These are phyloP conservation scores for Xyrauchen texanus DNA, from an alignment of 2,113 vertebrate genomes.

Conservation along the genomic window DNA sequence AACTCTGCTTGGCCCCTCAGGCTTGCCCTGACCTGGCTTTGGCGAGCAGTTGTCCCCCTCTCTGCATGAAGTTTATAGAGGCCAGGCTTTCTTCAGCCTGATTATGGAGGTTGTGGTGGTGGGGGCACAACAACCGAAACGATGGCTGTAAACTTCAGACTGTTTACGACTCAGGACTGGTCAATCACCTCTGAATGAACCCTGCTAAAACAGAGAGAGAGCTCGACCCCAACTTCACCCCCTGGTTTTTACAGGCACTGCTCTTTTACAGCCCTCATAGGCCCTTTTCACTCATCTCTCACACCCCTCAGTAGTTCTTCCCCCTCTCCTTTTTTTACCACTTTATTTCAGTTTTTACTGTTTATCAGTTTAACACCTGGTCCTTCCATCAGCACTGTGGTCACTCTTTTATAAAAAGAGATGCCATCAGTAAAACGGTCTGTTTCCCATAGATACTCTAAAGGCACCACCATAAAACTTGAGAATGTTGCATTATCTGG, in stretches of 20 bases:
- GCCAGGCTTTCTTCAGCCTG: constrained; percentile 53
- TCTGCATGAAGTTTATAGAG: constrained; percentile 61
- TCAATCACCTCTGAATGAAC: constrained; percentile 81
- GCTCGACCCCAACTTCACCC: constrained; percentile 46
- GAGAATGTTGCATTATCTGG: neutral
- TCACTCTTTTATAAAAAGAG: constrained; percentile 7
- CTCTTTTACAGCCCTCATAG: constrained; percentile 40
- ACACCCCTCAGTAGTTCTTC: constrained; percentile 27
- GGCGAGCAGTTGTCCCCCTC: constrained; percentile 57
- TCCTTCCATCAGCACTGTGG: constrained; percentile 13
- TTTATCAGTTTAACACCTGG: constrained; percentile 44
- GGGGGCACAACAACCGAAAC: constrained; percentile 68
- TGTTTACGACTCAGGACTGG: constrained; percentile 77
- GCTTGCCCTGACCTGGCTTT: constrained; percentile 56
- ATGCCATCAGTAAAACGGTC: constrained; percentile 2
- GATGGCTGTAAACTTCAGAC: constrained; percentile 77
- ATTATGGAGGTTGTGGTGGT: constrained; percentile 57
- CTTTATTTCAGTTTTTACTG: constrained; percentile 48
- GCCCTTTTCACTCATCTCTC: constrained; percentile 46
- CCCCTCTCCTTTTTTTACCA: constrained; percentile 40
- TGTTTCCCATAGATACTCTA: constrained; percentile 11
- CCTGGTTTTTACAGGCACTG: constrained; percentile 35
- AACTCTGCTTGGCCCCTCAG: constrained; percentile 57
- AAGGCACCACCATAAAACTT: neutral
- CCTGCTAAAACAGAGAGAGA: constrained; percentile 51